These are phyloP conservation scores for Villa cingulata DNA, from an alignment of 2,888 invertebrate genomes.

Conservation along the genomic window DNA sequence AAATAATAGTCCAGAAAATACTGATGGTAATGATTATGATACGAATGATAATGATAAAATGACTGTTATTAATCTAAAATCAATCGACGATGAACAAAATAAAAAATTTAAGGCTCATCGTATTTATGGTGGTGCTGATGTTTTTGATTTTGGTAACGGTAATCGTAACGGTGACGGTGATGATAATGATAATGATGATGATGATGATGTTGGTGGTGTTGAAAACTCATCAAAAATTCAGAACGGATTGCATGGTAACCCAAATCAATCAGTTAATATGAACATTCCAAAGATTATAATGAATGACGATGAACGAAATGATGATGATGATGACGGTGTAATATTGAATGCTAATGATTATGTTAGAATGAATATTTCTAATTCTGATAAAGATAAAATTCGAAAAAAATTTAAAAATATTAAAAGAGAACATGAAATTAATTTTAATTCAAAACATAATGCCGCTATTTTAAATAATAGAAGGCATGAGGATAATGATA, in stretches of 20 bases:
- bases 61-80: neutral
- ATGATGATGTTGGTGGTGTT: too few species aligned
- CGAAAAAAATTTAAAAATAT: too few species aligned
- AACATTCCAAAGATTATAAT: neutral
- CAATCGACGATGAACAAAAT: neutral
- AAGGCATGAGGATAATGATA: too few species aligned
- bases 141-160: too few species aligned
- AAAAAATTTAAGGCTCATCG: too few species aligned
- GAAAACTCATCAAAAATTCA: neutral
- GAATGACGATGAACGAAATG: neutral
- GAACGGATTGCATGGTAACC: neutral
- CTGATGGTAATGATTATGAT: neutral
- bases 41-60: neutral
- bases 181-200: neutral
- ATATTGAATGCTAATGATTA: too few species aligned
- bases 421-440: too few species aligned
- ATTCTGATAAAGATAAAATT: too few species aligned
- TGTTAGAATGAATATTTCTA: too few species aligned
- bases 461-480: too few species aligned
- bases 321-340: neutral
- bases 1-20: neutral
- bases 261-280: slow-evolving; percentile 6
- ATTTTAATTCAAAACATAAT: too few species aligned
- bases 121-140: too few species aligned
- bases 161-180: neutral